Base-by-base conservation (phyloP, 2,797 vertebrate species). In the Cossypha caffra region DNA sequence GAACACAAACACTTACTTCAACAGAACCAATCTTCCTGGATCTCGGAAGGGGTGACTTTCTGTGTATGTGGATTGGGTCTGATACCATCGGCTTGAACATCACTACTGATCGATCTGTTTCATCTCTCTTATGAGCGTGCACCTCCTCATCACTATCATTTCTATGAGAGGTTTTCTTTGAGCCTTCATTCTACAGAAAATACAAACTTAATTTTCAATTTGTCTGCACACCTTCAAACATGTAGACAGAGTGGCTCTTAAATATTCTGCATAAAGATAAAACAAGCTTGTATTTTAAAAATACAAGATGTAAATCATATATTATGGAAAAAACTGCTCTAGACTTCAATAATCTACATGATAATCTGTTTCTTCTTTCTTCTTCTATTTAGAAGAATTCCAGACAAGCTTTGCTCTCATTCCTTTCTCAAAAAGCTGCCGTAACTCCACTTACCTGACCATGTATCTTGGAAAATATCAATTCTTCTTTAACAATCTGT, bases 11-110 rank as follows among this genome's bases (percentile, higher is more conserved):
- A 98, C 99, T 99, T 98, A 99, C 99, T 98, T 99, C 99, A 88
- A 97, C 98, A 79, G 98, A 98, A 96, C 98, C 97, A 57, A 99
- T 98, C 96, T 99, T 99, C 97, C 98, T 98, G 86, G 98, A 98
- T 81, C 98, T 98, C 19, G 98, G 98, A 86, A 99, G 98, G 17
- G 98, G 98, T 61, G 99, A 99, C 77, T 99, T 99, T 88, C 98
- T 98, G 97, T 99, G 98, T 97, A 99, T 99, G 95, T 99, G 98
- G 98, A 99, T 99, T 64, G 99, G 99, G 89, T 99, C 99, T 29
- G 99, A 99, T 29, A 99, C 98, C 98, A 99, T 96, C 59, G 99
- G 98, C 63, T 99, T 98, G 96, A 99, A 99, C 97, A 98, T 95
- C 96, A 99, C 91, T 45, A 98, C 94, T 52, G 98, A 98, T 80